Evolutionary conservation across 2,888 invertebrate genomes (phyloP).

Genomic region (Agonopterix heracliana): DNA sequence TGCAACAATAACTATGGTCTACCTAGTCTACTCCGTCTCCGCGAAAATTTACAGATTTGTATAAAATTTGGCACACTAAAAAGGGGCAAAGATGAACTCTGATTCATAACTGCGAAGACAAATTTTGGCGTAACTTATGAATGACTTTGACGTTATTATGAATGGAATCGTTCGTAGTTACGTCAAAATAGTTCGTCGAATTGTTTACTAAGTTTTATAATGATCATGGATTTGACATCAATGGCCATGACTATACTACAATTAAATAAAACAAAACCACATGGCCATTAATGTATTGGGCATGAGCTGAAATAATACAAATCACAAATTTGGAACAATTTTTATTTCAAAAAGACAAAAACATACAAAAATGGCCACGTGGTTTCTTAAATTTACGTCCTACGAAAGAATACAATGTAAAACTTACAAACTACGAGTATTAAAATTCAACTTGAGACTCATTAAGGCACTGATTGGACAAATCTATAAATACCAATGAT

Average conservation of each 20-base stretch:
- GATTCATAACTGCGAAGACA: no score
- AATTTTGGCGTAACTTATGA: no score
- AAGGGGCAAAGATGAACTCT: no score
- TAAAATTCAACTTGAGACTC: slow-evolving; percentile 20
- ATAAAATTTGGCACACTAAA: no score
- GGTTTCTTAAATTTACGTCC: slow-evolving; percentile 29
- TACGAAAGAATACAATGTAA: slow-evolving; percentile 14
- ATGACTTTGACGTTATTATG: no score
- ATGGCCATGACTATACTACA: slow-evolving; percentile 53
- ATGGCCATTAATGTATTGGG: slow-evolving; percentile 67
- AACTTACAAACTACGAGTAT: slow-evolving; percentile 22
- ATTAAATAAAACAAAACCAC: slow-evolving; percentile 40
- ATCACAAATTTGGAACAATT: slow-evolving; percentile 27
- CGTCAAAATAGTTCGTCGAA: no score
- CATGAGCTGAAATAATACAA: slow-evolving; percentile 55
- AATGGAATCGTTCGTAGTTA: no score
- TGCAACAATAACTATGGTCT: no score
- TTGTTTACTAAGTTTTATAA: no score
- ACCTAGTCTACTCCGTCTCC: no score
- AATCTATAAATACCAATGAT: not conserved
- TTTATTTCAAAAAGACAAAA: slow-evolving; percentile 51
- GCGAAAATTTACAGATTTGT: no score
- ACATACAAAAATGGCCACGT: slow-evolving; percentile 71
- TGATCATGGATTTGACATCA: slow-evolving; percentile 35
- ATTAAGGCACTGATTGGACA: slow-evolving; percentile 11